Base-by-base conservation (phyloP, 2,888 invertebrate species). In the Xestia ashworthii region DNA sequence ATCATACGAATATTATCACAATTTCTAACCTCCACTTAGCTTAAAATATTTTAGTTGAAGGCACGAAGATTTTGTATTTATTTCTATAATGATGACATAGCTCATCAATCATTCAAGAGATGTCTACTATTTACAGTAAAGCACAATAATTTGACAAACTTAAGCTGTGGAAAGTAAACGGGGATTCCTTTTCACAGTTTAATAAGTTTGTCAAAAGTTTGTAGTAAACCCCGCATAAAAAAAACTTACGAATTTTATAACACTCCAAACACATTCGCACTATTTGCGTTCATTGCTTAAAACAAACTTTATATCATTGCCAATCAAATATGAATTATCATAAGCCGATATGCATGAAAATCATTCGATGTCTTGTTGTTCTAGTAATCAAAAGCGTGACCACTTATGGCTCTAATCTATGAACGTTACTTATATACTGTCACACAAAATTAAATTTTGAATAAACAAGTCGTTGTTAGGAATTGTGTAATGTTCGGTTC, bases 301-400 rank as follows among this genome's bases (percentile, higher is more conserved):
- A n/a, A 76, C 32, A 50, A 60, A 41, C 60, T 76, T 44, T 25
- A 62, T 76, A 75, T 41, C 41, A 14, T 19, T 74, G 2, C 4
- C 16, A 16, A 62, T 76, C 22, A 41, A 48, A 25, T 14, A 60
- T 3, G 4, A 32, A 53, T 55, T 55, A 74, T 76, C 46, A 60
- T 41, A 41, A 32, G 48, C 8, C 22, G 4, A n/a, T 50, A 41
- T 5, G 8, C 16, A 16, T 73, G 53, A 32, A 19, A 22, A 19
- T 41, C 22, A 11, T 44, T 44, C 11, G 19, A 2, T 16, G 5
- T 6, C 6, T 32, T 11, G 25, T n/a, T 50, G 5, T 4, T n/a
- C 9, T 19, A 46, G 5, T 72, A 3, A 22, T 19, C 1, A 5
- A 19, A 19, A 46, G 4, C 5, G n/a, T 4, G 16, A 25, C 38